These are phyloP conservation scores for Julus scandinavius DNA, from an alignment of 2,888 invertebrate genomes.

Conservation along the genomic window DNA sequence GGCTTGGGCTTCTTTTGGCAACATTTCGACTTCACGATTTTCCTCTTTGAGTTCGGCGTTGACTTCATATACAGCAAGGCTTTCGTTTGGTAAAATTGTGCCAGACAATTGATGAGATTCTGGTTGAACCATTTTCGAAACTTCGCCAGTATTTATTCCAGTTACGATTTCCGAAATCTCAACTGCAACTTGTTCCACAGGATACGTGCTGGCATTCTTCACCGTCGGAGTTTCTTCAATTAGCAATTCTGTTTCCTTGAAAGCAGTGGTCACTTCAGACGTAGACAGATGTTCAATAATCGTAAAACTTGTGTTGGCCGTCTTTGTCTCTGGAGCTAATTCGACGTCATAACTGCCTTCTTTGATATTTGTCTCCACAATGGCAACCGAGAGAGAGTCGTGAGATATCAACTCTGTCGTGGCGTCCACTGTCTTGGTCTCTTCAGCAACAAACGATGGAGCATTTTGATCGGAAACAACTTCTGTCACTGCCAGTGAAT, in stretches of 20 bases:
- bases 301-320: slow-evolving; percentile 52
- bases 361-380: slow-evolving; percentile 47
- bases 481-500: slow-evolving; percentile 54
- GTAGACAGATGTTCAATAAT: slow-evolving; percentile 48
- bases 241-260: slow-evolving; percentile 55
- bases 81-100: slow-evolving; percentile 52
- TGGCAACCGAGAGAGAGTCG: slow-evolving; percentile 43
- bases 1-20: slow-evolving; percentile 52
- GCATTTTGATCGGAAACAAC: slow-evolving; percentile 45
- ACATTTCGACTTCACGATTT: not conserved
- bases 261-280: slow-evolving; percentile 49
- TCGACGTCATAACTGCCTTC: slow-evolving; percentile 51
- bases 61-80: slow-evolving; percentile 49
- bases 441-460: not conserved
- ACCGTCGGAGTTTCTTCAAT: slow-evolving; percentile 53
- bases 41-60: slow-evolving; percentile 53
- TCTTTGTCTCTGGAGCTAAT: slow-evolving; percentile 66
- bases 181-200: slow-evolving; percentile 45
- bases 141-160: slow-evolving; percentile 3
- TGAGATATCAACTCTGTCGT: not conserved
- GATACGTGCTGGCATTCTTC: not conserved
- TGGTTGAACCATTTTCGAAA: slow-evolving; percentile 30
- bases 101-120: slow-evolving; percentile 6
- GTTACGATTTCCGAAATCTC: slow-evolving; percentile 53
- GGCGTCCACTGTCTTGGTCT: slow-evolving; percentile 12